Base-by-base conservation (phyloP, 2,888 invertebrate species). In the Sarcophaga caerulescens region DNA sequence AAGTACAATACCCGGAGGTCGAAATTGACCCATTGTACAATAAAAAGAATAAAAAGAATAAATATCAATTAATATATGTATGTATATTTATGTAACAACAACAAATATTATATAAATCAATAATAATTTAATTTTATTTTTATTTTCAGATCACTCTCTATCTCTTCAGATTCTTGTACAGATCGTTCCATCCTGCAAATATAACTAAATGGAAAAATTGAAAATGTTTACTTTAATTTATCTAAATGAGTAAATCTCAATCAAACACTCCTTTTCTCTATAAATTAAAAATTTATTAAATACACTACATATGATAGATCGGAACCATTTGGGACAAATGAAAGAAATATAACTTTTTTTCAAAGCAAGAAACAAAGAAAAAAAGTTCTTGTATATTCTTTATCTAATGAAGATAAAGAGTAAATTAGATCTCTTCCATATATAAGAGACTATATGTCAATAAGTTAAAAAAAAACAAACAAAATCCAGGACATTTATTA, bases 141-240 rank as follows among this genome's bases (percentile, higher is more conserved):
- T 73, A 5, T 70, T 85, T 85, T 14, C 77, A 85, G 85, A 77
- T 74, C 65, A 68, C 12, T 14, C 47, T 47, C 17, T 17, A 12
- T 52, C 52, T 52, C 66, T 60, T 66, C 21, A 68, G 59, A 19
- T 47, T 71, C 57, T 45, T 66, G 69, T 71, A 17, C 21, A 75
- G 35, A 65, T 45, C 66, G 52, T 59, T 65, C 69, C 21, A 65
- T 62, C 44, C 73, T 80, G 19, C 57, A 57, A 52, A 81, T 84
- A 70, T 57, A 52, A 68, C 47, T 62, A 70, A 69, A 78, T 45
- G 14, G 63, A 71, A 10, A 10, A 78, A 81, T 68, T 63, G 77
- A 83, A 77, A 70, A 86, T 86, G 86, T 78, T 62, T 81, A 77
- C 44, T 69, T 57, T 81, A 74, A 57, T 84, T 65, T 59, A 71